phyloP scores from a whole-genome alignment of 1,140 invertebrate genomes.

The Zaprionus ornatus region DNA sequence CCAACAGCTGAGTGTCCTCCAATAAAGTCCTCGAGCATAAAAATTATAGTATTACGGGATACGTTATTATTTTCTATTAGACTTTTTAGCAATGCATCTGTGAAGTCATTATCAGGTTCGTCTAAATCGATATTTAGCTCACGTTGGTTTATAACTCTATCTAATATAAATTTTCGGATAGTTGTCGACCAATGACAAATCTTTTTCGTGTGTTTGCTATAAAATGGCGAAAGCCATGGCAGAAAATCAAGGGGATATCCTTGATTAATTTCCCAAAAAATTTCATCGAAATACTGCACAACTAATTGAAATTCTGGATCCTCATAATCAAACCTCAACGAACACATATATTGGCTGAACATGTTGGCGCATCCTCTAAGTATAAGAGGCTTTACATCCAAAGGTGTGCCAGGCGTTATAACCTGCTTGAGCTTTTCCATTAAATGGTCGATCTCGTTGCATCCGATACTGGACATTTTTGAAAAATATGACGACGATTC shows the following conservation, averaged over 20 bases:
- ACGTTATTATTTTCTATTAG: conserved; percentile 86
- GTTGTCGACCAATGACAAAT: conserved; percentile 88
- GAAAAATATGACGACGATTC: conserved; percentile 89
- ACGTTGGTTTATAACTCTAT: conserved; percentile 88
- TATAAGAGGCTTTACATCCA: conserved; percentile 87
- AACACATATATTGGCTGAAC: conserved; percentile 94
- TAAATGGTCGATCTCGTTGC: conserved; percentile 86
- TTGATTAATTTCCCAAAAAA: conserved; percentile 96
- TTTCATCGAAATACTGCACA: conserved; percentile 90
- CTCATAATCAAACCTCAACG: conserved; percentile 88
- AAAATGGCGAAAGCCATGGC: conserved; percentile 91
- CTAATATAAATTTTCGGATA: conserved; percentile 90
- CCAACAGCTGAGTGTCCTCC: conserved; percentile 94
- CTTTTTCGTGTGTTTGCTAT: conserved; percentile 88
- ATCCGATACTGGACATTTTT: conserved; percentile 87
- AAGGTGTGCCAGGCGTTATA: conserved; percentile 77
- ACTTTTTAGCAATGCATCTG: conserved; percentile 89
- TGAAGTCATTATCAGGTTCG: conserved; percentile 87
- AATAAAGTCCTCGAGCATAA: conserved; percentile 93
- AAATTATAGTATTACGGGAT: conserved; percentile 89
- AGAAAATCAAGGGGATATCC: conserved; percentile 94
- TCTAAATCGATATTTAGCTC: conserved; percentile 85
- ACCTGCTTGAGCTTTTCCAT: conserved; percentile 85
- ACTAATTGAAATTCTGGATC: conserved; percentile 88
- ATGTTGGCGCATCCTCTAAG: conserved; percentile 91